Conservation (phyloP, 2,888 invertebrate species). For the Rugalucina vietnamica region DNA sequence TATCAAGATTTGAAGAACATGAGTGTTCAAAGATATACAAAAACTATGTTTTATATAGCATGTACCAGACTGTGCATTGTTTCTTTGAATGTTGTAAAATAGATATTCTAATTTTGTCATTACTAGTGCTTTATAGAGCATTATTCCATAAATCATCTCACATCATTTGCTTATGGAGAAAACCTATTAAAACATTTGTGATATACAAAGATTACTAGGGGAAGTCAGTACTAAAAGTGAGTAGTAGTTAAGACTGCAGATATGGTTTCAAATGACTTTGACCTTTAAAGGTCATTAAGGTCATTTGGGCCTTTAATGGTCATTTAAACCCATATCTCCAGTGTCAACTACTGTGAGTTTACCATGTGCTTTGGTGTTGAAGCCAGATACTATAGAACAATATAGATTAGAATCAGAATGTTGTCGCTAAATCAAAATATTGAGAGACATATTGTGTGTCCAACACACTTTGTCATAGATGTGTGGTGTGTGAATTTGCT, state of each 20-base stretch:
- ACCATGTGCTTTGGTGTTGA: neutral
- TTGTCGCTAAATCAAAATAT: neutral
- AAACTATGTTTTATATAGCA: too few relatives aligned
- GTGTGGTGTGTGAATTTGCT: neutral
- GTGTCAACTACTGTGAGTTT: too few relatives aligned
- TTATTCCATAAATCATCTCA: neutral
- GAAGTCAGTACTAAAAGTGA: neutral
- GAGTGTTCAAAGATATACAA: too few relatives aligned
- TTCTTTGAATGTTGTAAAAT: neutral
- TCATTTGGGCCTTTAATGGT: too few relatives aligned
- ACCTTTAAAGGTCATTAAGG: too few relatives aligned
- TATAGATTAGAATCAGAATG: neutral
- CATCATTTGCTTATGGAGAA: neutral
- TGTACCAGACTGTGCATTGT: neutral
- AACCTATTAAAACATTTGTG: neutral
- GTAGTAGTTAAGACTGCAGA: neutral
- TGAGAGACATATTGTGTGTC: conserved; percentile 3
- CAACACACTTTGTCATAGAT: neutral
- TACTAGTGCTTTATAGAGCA: neutral
- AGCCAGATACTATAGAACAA: neutral
- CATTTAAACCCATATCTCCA: too few relatives aligned
- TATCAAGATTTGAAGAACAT: too few relatives aligned
- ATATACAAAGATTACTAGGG: neutral
- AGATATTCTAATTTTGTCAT: neutral
- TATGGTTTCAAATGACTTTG: too few relatives aligned